These are phyloP conservation scores for Odontesthes bonariensis DNA, from an alignment of 2,113 vertebrate species.

Conservation along the genomic window DNA sequence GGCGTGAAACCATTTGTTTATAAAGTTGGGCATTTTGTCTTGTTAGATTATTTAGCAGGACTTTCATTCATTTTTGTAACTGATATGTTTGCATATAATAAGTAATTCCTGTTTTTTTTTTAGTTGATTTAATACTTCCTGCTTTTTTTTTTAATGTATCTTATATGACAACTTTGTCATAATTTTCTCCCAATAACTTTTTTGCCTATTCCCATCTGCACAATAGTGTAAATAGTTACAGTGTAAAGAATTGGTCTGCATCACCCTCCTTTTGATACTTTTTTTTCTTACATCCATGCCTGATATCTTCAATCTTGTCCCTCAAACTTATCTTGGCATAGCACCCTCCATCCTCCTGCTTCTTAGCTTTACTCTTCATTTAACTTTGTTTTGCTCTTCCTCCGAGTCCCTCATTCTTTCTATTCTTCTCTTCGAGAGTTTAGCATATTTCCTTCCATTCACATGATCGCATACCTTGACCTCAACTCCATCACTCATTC, in stretches of 20 bases:
- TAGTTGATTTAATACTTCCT: no score
- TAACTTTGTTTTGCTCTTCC: conserved; percentile 1
- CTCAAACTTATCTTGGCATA: background rate
- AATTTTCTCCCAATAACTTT: background rate
- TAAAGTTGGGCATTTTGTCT: no score
- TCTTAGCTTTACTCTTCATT: background rate
- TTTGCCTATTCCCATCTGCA: background rate
- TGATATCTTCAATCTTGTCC: no score
- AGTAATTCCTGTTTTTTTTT: no score
- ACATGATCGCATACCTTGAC: conserved; percentile 13
- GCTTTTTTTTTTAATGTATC: no score
- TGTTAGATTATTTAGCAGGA: no score
- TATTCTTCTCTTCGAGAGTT: background rate
- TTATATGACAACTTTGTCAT: background rate
- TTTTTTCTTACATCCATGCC: no score
- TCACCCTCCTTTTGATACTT: background rate
- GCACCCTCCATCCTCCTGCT: background rate
- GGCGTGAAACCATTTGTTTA: no score
- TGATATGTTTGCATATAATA: no score
- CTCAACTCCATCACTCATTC: conserved; percentile 9
- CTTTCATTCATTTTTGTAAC: no score
- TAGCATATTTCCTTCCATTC: background rate
- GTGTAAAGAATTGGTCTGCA: background rate
- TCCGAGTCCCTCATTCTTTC: background rate
- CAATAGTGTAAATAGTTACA: background rate